Conservation (phyloP, 92 coral and sea anemone species). For the Blastomussa wellsi region DNA sequence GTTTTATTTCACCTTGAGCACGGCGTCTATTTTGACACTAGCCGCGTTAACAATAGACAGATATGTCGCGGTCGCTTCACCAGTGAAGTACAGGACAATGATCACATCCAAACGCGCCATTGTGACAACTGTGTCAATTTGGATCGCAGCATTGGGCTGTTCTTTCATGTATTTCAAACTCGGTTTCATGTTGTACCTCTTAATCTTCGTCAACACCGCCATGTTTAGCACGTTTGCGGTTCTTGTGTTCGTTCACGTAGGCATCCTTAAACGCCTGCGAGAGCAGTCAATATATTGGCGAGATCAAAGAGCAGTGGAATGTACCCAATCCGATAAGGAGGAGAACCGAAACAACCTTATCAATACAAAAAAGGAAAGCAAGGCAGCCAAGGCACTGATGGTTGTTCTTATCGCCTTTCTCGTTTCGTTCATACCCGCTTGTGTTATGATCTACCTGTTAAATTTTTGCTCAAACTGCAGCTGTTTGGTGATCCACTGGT, state of each 20-base stretch:
- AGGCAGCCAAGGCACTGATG: slow-evolving; percentile 36
- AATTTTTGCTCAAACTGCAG: slow-evolving; percentile 71
- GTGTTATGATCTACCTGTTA: slow-evolving; percentile 40
- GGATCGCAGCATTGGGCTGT: too few relatives aligned
- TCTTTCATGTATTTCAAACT: too few relatives aligned
- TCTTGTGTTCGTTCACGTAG: slow-evolving; percentile 71
- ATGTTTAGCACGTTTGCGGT: slow-evolving; percentile 77
- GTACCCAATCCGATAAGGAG: neutral
- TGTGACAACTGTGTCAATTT: too few relatives aligned
- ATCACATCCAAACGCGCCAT: slow-evolving; percentile 56
- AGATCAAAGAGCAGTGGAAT: neutral
- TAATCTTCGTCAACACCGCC: slow-evolving; percentile 82
- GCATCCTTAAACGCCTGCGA: neutral
- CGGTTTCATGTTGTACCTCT: slow-evolving; percentile 72
- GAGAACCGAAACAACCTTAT: slow-evolving; percentile 33
- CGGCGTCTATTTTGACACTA: slow-evolving; percentile 5
- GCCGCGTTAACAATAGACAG: too few relatives aligned
- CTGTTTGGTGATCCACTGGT: slow-evolving; percentile 72
- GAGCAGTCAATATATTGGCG: slow-evolving; percentile 11
- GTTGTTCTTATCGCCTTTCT: slow-evolving; percentile 18
- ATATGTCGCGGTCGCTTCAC: too few relatives aligned
- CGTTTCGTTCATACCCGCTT: too few relatives aligned
- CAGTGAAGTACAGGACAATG: slow-evolving; percentile 47
- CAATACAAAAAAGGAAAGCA: slow-evolving; percentile 28
- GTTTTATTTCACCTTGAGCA: slow-evolving; percentile 65